These are phyloP conservation scores for Meandrusa payeni DNA, from an alignment of 2,888 invertebrate genomes.

Conservation along the genomic window DNA sequence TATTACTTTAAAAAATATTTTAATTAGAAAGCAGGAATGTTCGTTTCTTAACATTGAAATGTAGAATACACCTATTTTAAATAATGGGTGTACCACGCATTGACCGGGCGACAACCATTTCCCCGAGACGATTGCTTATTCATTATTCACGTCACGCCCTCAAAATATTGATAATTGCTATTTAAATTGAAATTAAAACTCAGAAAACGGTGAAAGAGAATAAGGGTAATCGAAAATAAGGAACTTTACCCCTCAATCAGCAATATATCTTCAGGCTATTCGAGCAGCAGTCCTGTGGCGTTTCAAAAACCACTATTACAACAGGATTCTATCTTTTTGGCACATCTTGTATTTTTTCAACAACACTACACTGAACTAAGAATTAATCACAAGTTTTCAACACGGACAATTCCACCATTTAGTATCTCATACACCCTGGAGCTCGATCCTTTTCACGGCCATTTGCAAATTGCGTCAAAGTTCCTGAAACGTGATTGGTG, in stretches of 20 bases:
- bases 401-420: slow-evolving; percentile 72
- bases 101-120: slow-evolving; percentile 35
- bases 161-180: slow-evolving; percentile 14
- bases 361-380: slow-evolving; percentile 70
- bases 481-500: slow-evolving; percentile 71
- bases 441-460: slow-evolving; percentile 78
- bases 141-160: slow-evolving; percentile 29
- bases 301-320: slow-evolving; percentile 74
- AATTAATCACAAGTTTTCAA: slow-evolving; percentile 66
- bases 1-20: background rate
- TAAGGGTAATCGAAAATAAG: slow-evolving; percentile 45
- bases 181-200: slow-evolving; percentile 21
- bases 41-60: slow-evolving; percentile 5
- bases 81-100: slow-evolving; percentile 33
- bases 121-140: slow-evolving; percentile 16
- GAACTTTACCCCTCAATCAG: slow-evolving; percentile 78
- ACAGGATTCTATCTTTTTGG: slow-evolving; percentile 78
- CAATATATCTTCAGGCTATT: slow-evolving; percentile 68
- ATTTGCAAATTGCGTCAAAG: slow-evolving; percentile 82
- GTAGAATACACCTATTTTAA: slow-evolving; percentile 15
- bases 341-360: slow-evolving; percentile 72
- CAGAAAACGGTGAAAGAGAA: slow-evolving; percentile 34
- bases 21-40: background rate
- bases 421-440: slow-evolving; percentile 74
- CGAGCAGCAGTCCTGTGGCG: slow-evolving; percentile 68